phyloP scores from a whole-genome alignment of 2,113 vertebrate genomes.

The Gambusia holbrooki region DNA sequence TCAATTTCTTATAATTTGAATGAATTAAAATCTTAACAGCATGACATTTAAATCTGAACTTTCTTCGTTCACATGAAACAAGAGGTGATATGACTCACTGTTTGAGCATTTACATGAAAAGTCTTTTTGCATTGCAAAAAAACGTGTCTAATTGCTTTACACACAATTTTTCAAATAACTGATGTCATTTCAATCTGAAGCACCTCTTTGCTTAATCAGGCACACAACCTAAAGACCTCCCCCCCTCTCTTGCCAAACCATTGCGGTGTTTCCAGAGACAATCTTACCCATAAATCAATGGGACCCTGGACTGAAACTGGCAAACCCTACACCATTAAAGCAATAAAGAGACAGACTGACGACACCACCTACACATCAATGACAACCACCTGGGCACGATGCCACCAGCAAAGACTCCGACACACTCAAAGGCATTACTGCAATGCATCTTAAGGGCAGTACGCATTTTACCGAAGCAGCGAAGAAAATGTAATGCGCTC shows the following conservation, averaged over 20 bases:
- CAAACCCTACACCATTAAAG: slow-evolving; percentile 64
- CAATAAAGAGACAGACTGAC: slow-evolving; percentile 65
- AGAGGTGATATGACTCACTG: slow-evolving; percentile 19
- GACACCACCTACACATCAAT: slow-evolving; percentile 59
- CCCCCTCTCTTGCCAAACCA: slow-evolving; percentile 56
- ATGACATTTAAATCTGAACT: background rate
- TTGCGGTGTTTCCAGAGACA: slow-evolving; percentile 57
- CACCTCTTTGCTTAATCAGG: slow-evolving; percentile 62
- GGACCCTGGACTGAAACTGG: slow-evolving; percentile 50
- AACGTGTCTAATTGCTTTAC: slow-evolving; percentile 51
- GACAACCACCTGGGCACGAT: slow-evolving; percentile 40
- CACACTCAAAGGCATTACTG: slow-evolving; percentile 24
- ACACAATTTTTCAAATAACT: background rate
- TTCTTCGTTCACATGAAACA: background rate
- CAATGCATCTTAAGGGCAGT: slow-evolving; percentile 36
- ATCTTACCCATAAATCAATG: slow-evolving; percentile 70
- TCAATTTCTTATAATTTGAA: background rate
- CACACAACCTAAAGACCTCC: slow-evolving; percentile 63
- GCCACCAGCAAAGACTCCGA: slow-evolving; percentile 28
- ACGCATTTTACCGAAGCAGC: slow-evolving; percentile 14
- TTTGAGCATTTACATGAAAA: slow-evolving; percentile 32
- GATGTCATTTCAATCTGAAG: slow-evolving; percentile 51
- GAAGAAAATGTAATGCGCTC: slow-evolving; percentile 37
- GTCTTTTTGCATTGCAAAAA: slow-evolving; percentile 29
- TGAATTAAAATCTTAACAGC: background rate